Evolutionary conservation across 2,797 vertebrate species (phyloP), one percentile per base, ranked within the genome.

Genomic region (Allobates femoralis): DNA sequence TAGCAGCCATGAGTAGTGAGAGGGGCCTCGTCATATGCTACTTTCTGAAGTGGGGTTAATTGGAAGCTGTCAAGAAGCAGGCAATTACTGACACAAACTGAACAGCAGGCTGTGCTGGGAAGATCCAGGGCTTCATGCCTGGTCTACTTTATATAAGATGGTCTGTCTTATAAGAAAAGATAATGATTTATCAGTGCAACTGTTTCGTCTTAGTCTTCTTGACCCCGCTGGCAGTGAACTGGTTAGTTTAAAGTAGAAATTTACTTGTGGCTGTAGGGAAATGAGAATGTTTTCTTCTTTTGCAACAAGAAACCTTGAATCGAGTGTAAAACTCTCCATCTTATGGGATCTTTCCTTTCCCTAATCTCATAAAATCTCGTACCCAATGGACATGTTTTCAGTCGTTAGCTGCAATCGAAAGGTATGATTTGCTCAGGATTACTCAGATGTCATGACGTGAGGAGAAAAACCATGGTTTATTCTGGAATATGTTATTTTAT

Each of bases 31-130:
- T 88, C 83, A 85, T 50, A 30, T 23, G 60, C 55, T 81, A 76
- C 82, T 84, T 85, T 85, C 78, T 85, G 86, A 85, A 88, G 82
- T 88, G 86, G 86, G 86, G 86, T 88, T 88, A 85, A 88, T 85
- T 85, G 86, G 86, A 81, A 84, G 77, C 78, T 88, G 86, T 87
- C 77, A 88, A 85, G 69, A 88, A 88, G 78, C 86, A 85, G 69
- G 82, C 86, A 88, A 84, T 88, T 85, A 88, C 82, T 74, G 86
- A 88, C 80, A 80, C 51, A 75, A 78, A 56, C 81, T 34, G 56
- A 79, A 78, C 67, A 87, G 81, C 34, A 79, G 75, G 34, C 55
- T 83, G 75, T 60, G 56, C 86, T 19, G 55, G 64, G 16, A 74
- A 83, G 81, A 83, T 79, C 74, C 82, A 75, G 67, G 56, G 67